Conservation (phyloP, 2,797 vertebrate species). For the Eulemur mongoz region DNA sequence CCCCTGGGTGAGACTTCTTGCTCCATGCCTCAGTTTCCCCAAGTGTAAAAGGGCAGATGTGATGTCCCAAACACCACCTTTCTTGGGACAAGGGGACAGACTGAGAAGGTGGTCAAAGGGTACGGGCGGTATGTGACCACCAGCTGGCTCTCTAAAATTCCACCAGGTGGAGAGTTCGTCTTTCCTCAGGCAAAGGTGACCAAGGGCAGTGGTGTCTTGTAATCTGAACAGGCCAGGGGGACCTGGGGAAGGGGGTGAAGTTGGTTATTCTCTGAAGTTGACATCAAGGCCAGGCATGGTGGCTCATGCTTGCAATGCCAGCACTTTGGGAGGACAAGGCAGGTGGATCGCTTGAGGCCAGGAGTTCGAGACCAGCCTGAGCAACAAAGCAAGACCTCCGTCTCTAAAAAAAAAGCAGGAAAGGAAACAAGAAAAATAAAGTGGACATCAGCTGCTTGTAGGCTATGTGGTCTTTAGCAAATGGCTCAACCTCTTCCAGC, state of each 20-base stretch:
- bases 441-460: too few species aligned
- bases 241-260: not conserved
- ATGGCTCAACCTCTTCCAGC: too few species aligned
- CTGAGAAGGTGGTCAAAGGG: slow-evolving; percentile 16
- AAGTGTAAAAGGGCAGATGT: not conserved
- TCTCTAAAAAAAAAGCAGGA: not conserved
- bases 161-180: not conserved
- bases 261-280: not conserved
- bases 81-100: too few species aligned
- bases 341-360: not conserved
- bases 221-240: not conserved
- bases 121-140: not conserved
- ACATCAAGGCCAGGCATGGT: not conserved
- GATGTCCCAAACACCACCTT: not conserved
- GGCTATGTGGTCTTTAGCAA: too few species aligned
- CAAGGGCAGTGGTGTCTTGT: not conserved
- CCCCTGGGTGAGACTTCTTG: not conserved
- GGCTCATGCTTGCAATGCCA: not conserved
- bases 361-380: not conserved
- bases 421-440: too few species aligned
- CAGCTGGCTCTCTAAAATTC: not conserved
- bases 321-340: not conserved
- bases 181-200: not conserved
- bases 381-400: not conserved
- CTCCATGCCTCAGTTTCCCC: not conserved